Evolutionary conservation across 2,113 vertebrate species (phyloP), one percentile per base, ranked within the genome.

Genomic region (Odocoileus virginianus): DNA sequence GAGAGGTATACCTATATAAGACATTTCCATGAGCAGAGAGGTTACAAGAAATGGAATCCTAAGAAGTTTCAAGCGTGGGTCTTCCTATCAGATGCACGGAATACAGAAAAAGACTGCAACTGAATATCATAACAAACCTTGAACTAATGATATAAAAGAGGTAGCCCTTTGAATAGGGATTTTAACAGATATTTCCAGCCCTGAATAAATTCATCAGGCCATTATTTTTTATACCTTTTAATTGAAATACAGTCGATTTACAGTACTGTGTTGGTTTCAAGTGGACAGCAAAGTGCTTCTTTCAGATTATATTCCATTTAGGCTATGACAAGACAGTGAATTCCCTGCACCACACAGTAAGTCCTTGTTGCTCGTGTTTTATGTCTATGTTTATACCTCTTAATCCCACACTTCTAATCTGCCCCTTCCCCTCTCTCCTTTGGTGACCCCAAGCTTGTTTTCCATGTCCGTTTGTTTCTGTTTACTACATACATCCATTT

Each of bases 161-260:
- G 33, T 3, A 61, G 15, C 30, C 58, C 28, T 85, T 30, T 40
- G 33, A 74, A 57, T 28, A 64, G 28, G 40, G 23, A 60, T 36
- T 87, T 89, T 64, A 97, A 91, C 36, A 30, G 78, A 23, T 76
- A 86, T 16, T 15, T 45, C 16, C 33, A 79, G 36, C 52, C 67
- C 57, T 74, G 28, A 40, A 91, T 47, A 61, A 27, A 58, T 19
- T 60, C 61, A 86, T 28, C 61, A 43, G 79, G 45, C 36, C 94
- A 17, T n/a, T 27, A 52, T 43, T 55, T 76, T 28, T 79, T 58
- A 9, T 36, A 36, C 58, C 25, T 25, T 55, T 36, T 36, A 55
- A 55, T 25, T n/a, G 50, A 55, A 83, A 52, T 83, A 54, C 23
- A 55, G 81, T 83, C 55, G 50, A 7, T 55, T 36, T 83, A 55